Percentiles rank a stretch among this genome's conserved stretches.
These are phyloP conservation scores for Syrmaticus mikado DNA, from an alignment of 2,113 vertebrate genomes.

Conservation along the genomic window DNA sequence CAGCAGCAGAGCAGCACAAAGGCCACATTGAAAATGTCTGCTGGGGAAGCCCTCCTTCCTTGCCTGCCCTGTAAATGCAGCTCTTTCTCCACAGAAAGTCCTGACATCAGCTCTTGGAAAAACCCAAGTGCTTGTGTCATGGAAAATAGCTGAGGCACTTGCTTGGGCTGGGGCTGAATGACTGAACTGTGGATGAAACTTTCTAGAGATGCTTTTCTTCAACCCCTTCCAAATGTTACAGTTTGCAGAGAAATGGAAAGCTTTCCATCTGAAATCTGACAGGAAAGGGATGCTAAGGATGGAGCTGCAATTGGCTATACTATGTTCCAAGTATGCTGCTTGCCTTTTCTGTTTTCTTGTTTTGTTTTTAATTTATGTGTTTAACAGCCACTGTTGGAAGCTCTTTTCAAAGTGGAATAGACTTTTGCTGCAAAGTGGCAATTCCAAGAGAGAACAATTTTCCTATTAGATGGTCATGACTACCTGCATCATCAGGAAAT, in stretches of 20 bases:
- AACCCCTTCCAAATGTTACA: background rate
- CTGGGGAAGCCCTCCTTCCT: conserved; percentile 80
- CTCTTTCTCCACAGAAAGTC: conserved; percentile 81
- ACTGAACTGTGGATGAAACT: conserved; percentile 57
- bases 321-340: background rate
- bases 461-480: background rate
- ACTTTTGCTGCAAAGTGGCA: background rate
- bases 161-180: conserved; percentile 72
- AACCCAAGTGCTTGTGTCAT: conserved; percentile 80
- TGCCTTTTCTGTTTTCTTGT: background rate
- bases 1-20: conserved; percentile 76
- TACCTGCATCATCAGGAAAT: background rate
- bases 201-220: conserved; percentile 55
- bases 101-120: conserved; percentile 85
- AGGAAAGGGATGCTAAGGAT: background rate
- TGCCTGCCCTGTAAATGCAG: conserved; percentile 77
- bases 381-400: background rate
- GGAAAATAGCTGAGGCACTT: conserved; percentile 74
- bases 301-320: background rate
- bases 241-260: background rate
- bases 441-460: background rate
- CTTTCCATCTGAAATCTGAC: background rate
- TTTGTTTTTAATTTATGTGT: background rate
- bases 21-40: conserved; percentile 77
- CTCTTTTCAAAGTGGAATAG: background rate